These are phyloP conservation scores for Varanus komodoensis DNA, from an alignment of 2,113 vertebrate genomes.

Conservation along the genomic window DNA sequence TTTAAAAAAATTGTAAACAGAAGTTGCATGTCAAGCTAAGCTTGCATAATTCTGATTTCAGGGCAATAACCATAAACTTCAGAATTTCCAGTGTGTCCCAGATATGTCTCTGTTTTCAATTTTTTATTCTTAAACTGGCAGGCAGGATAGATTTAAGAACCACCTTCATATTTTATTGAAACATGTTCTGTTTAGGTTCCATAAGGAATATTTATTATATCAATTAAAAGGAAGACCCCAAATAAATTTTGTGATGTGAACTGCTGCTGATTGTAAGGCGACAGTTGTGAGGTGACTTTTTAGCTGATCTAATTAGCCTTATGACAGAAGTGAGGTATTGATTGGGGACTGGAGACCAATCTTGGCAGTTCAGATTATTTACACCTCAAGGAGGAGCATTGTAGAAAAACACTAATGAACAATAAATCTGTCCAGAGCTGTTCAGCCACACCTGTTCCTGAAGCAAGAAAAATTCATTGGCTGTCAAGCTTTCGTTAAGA, in stretches of 20 bases:
- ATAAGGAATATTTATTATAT: conserved; percentile 83
- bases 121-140: conserved; percentile 72
- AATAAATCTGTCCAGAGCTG: conserved; percentile 83
- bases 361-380: conserved; percentile 84
- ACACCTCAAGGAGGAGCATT: conserved; percentile 80
- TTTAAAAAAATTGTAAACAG: conserved; percentile 63
- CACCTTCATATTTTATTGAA: conserved; percentile 72
- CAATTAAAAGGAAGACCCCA: conserved; percentile 78
- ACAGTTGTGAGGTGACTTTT: conserved; percentile 83
- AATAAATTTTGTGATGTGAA: conserved; percentile 80
- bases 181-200: conserved; percentile 68
- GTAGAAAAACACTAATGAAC: conserved; percentile 86
- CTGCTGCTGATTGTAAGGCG: conserved; percentile 77
- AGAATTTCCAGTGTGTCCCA: conserved; percentile 65
- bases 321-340: conserved; percentile 87
- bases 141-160: conserved; percentile 65
- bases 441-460: conserved; percentile 85
- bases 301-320: conserved; percentile 84
- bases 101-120: conserved; percentile 65
- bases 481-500: conserved; percentile 68
- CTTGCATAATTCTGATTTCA: conserved; percentile 68
- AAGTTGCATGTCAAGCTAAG: conserved; percentile 64
- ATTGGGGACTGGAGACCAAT: conserved; percentile 83
- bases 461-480: conserved; percentile 81
- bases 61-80: conserved; percentile 70